Evolutionary conservation across 2,797 vertebrate genomes (phyloP).

Genomic region (Thunnus albacares): DNA sequence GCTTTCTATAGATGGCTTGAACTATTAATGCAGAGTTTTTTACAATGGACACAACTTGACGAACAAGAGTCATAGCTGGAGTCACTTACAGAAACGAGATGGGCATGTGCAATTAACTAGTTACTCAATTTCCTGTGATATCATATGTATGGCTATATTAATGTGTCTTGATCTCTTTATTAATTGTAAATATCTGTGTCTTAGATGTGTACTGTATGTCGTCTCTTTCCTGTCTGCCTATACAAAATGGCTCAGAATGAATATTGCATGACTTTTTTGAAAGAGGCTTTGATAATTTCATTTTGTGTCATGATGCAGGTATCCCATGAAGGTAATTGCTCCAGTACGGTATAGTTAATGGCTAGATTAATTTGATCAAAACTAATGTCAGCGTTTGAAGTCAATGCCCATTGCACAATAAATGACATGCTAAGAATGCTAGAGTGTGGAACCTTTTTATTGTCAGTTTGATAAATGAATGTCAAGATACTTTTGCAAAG

Average conservation of each 20-base stretch:
- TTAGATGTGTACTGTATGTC: too few species aligned
- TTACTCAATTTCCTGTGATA: neutral
- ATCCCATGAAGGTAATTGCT: too few species aligned
- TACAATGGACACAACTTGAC: neutral
- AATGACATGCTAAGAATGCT: too few species aligned
- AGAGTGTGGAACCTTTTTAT: too few species aligned
- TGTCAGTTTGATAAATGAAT: too few species aligned
- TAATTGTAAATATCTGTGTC: too few species aligned
- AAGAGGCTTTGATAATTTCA: neutral
- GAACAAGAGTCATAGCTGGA: neutral
- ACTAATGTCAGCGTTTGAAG: too few species aligned
- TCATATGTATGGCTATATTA: neutral
- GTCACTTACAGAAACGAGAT: neutral
- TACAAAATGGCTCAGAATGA: neutral
- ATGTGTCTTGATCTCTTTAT: neutral
- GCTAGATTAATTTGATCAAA: too few species aligned
- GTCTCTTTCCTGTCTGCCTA: too few species aligned
- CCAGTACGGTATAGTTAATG: too few species aligned
- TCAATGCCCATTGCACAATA: too few species aligned
- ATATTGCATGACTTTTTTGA: neutral
- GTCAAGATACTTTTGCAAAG: neutral
- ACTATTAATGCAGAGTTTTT: neutral
- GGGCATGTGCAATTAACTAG: neutral
- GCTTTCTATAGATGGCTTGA: constrained; percentile 20
- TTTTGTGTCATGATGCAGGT: neutral